phyloP scores from a whole-genome alignment of 2,888 invertebrate species.

The Rhorus exstirpatorius region DNA sequence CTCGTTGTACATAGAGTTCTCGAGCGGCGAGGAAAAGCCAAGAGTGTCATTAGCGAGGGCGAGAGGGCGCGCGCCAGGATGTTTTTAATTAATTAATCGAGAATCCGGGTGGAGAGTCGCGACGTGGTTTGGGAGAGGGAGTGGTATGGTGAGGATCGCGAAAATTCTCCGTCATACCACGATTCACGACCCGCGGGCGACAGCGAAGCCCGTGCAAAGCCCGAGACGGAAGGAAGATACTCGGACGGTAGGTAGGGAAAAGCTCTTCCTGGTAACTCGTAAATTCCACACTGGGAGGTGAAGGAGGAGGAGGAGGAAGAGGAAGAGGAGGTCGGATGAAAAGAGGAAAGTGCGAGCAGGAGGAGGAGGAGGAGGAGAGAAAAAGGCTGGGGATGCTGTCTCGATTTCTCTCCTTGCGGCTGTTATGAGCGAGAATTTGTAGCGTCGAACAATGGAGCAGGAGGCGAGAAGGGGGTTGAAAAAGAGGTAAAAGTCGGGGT shows the following conservation, averaged over 20 bases:
- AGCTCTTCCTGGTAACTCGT: slow-evolving; percentile 73
- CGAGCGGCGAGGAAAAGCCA: slow-evolving; percentile 58
- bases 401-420: slow-evolving; percentile 61
- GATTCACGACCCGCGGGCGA: slow-evolving; percentile 31
- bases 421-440: slow-evolving; percentile 53
- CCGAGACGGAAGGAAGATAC: slow-evolving; percentile 55
- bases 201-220: slow-evolving; percentile 50
- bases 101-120: slow-evolving; percentile 68
- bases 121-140: slow-evolving; percentile 3
- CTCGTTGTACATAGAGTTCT: not conserved
- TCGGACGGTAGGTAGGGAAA: slow-evolving; percentile 22
- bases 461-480: slow-evolving; percentile 2
- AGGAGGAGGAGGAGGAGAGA: slow-evolving; percentile 53
- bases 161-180: slow-evolving; percentile 27
- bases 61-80: slow-evolving; percentile 69
- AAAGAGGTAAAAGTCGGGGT: slow-evolving; percentile 59
- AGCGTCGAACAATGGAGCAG: slow-evolving; percentile 36
- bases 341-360: slow-evolving; percentile 42
- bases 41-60: slow-evolving; percentile 74
- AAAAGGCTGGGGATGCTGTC: slow-evolving; percentile 72
- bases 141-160: too few relatives aligned
- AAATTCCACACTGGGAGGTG: slow-evolving; percentile 72
- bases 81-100: slow-evolving; percentile 82
- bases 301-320: too few relatives aligned
- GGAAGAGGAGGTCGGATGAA: slow-evolving; percentile 49